Percentiles rank a stretch among this genome's conserved stretches.
These are phyloP conservation scores for Cololabis saira DNA, from an alignment of 2,113 vertebrate species.

Conservation along the genomic window DNA sequence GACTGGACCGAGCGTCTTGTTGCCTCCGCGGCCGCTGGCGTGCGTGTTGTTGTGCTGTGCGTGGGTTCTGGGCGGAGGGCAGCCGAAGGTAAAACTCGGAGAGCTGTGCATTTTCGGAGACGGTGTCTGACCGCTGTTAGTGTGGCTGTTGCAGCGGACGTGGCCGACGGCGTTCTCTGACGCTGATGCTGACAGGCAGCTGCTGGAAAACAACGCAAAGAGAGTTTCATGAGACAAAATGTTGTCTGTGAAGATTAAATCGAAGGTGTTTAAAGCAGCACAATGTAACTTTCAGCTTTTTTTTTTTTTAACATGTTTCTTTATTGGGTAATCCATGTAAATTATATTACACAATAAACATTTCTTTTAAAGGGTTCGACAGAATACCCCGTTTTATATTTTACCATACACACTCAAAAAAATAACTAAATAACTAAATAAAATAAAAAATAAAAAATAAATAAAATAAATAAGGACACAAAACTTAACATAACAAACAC, in stretches of 20 bases:
- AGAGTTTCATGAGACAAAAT: neutral
- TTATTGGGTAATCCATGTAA: too few species aligned
- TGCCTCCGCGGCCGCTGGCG: slow-evolving; percentile 50
- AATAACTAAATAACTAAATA: too few species aligned
- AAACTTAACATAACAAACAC: too few species aligned
- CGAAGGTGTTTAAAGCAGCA: fast-evolving
- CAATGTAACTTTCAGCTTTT: too few species aligned
- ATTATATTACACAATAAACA: too few species aligned
- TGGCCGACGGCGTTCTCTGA: slow-evolving; percentile 86
- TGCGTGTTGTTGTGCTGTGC: slow-evolving; percentile 62
- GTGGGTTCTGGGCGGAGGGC: slow-evolving; percentile 58
- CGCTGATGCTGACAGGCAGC: slow-evolving; percentile 81
- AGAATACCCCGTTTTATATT: too few species aligned
- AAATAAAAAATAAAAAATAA: too few species aligned
- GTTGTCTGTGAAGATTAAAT: neutral
- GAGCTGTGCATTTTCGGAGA: slow-evolving; percentile 86
- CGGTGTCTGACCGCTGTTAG: slow-evolving; percentile 85
- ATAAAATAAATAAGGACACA: too few species aligned
- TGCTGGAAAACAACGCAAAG: slow-evolving; percentile 50
- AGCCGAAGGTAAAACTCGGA: slow-evolving; percentile 89
- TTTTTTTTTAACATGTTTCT: too few species aligned
- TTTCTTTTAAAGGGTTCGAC: too few species aligned
- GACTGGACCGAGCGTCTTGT: slow-evolving; percentile 79
- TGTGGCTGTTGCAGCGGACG: slow-evolving; percentile 84
- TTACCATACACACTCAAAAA: too few species aligned